Evolutionary conservation across 2,113 vertebrate genomes (phyloP).

Genomic region (Nematolebias whitei): DNA sequence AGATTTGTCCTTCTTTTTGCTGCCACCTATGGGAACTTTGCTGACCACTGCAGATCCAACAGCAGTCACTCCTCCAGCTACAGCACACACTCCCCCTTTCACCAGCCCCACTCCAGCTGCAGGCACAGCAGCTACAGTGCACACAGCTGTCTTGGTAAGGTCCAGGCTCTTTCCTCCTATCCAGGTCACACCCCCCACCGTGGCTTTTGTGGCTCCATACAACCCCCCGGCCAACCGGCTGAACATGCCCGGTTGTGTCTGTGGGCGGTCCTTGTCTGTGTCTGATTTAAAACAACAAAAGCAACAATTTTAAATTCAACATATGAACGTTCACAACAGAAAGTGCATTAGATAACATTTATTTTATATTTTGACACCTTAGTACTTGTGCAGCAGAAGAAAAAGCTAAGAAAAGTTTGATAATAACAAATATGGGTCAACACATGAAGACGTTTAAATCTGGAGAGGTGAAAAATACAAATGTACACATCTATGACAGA

Average conservation of each 20-base stretch:
- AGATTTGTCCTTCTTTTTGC: conserved; percentile 97
- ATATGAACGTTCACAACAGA: no score
- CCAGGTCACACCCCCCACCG: conserved; percentile 92
- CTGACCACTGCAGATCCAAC: conserved; percentile 92
- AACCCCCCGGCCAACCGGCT: conserved; percentile 91
- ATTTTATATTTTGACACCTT: no score
- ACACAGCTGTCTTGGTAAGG: conserved; percentile 92
- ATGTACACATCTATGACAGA: no score
- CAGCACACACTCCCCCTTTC: conserved; percentile 89
- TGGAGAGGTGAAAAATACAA: no score
- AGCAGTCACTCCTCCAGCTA: conserved; percentile 90
- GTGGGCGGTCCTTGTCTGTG: conserved; percentile 87
- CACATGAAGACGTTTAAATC: no score
- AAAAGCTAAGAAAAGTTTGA: no score
- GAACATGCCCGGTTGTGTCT: conserved; percentile 89
- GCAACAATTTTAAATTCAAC: neutral
- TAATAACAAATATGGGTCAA: no score
- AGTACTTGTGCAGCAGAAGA: no score
- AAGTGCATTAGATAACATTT: no score
- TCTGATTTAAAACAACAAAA: conserved; percentile 72
- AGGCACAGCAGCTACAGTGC: conserved; percentile 89
- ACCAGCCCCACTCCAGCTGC: conserved; percentile 91
- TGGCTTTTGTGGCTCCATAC: conserved; percentile 93
- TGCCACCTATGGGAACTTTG: conserved; percentile 90
- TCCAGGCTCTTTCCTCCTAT: conserved; percentile 93